A percentile compares a stretch with the other conserved stretches of the same genome.
Conservation (phyloP, 2,888 invertebrate species). For the Chrysina gloriosa region DNA sequence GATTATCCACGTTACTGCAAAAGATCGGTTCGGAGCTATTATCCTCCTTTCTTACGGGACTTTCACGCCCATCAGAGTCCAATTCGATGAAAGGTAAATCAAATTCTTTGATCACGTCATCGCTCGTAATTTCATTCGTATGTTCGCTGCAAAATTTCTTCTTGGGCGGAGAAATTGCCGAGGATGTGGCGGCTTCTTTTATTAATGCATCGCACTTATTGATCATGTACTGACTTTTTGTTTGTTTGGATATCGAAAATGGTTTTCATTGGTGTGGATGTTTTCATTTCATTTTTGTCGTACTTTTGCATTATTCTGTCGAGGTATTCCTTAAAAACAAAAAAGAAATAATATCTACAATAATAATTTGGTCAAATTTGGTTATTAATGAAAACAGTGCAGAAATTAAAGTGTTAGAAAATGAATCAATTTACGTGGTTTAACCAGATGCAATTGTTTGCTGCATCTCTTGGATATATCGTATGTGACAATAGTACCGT, state of each 20-base stretch:
- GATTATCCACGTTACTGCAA: conserved; percentile 41
- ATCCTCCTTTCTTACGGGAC: neutral
- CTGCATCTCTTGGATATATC: no score
- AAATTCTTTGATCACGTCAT: conserved; percentile 5
- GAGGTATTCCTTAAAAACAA: conserved; percentile 43
- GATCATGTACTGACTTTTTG: conserved; percentile 45
- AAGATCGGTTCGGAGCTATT: conserved; percentile 40
- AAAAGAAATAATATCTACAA: neutral
- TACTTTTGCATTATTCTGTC: conserved; percentile 43
- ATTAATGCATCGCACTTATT: conserved; percentile 45
- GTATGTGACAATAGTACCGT: no score
- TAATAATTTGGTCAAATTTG: no score
- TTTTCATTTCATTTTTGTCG: conserved; percentile 24
- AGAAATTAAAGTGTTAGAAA: no score
- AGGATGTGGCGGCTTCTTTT: conserved; percentile 30
- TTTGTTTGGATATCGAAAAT: conserved; percentile 29
- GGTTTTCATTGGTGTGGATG: neutral
- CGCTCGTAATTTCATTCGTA: conserved; percentile 9
- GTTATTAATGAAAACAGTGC: no score
- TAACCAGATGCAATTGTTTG: no score
- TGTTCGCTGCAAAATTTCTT: conserved; percentile 11
- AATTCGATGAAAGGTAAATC: conserved; percentile 34
- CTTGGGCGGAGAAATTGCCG: neutral
- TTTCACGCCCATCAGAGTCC: conserved; percentile 11
- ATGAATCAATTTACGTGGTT: no score